These are phyloP conservation scores for Phymastichus coffea DNA, from an alignment of 1,140 invertebrate species.

Conservation along the genomic window DNA sequence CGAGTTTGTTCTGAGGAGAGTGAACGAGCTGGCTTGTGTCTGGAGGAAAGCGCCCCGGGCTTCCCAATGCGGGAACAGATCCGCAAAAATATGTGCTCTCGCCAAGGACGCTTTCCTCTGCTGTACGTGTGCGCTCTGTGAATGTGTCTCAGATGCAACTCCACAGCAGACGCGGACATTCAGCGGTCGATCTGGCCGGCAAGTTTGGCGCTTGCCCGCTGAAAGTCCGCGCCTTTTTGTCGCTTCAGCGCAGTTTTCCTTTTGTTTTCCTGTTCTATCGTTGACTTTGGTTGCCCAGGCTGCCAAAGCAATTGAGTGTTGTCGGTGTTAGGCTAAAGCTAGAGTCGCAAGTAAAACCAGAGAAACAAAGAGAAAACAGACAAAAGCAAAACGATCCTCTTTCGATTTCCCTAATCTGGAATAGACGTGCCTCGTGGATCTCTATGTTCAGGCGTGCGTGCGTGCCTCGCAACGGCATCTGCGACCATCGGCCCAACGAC, in stretches of 20 bases:
- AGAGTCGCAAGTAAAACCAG: background rate
- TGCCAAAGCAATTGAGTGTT: no score
- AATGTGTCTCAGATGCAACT: no score
- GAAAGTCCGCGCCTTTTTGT: background rate
- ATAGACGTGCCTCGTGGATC: constrained; percentile 82
- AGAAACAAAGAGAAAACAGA: background rate
- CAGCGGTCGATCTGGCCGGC: no score
- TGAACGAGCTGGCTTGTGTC: no score
- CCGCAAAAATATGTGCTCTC: no score
- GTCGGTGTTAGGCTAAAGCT: background rate
- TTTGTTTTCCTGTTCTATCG: background rate
- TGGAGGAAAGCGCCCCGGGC: no score
- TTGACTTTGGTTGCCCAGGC: no score
- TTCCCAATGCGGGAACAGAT: no score
- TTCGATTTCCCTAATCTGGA: constrained; percentile 57
- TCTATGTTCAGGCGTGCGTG: constrained; percentile 85
- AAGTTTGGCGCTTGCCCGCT: background rate
- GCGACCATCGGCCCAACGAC: constrained; percentile 81
- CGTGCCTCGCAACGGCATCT: constrained; percentile 76
- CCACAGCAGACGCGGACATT: no score
- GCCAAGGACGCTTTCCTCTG: no score
- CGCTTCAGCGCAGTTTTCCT: background rate
- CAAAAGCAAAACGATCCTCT: constrained; percentile 51
- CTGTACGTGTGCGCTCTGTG: no score
- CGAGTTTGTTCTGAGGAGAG: background rate